A percentile compares a stretch with the other conserved stretches of the same genome.
phyloP scores from a whole-genome alignment of 2,113 vertebrate species.

The Okapia johnstoni region DNA sequence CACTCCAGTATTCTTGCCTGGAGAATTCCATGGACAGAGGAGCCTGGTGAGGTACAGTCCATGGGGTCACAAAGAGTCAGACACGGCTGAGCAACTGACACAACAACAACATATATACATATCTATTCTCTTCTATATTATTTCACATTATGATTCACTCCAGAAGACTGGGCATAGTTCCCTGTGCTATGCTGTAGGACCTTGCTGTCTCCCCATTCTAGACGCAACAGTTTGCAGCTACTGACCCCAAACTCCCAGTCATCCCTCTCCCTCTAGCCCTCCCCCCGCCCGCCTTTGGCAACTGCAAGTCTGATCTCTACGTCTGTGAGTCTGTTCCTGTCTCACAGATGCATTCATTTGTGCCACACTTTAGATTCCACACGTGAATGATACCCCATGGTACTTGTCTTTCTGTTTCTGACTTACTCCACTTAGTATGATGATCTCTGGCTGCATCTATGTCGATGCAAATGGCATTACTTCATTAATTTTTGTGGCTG shows the following conservation, averaged over 20 bases:
- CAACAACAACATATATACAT: neutral
- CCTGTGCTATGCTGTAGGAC: rapidly evolving
- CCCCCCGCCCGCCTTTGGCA: neutral
- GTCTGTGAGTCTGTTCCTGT: neutral
- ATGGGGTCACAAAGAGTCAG: neutral
- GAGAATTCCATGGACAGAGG: neutral
- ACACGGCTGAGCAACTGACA: neutral
- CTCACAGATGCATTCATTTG: neutral
- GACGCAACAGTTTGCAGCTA: neutral
- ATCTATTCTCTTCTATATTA: rapidly evolving
- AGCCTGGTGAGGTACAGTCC: neutral
- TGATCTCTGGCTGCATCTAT: too few species aligned
- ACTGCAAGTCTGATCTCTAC: neutral
- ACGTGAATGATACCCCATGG: rapidly evolving
- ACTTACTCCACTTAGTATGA: neutral
- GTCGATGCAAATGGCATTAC: neutral
- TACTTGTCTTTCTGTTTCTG: neutral
- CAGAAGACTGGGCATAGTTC: neutral
- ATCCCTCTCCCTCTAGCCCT: neutral
- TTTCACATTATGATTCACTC: neutral
- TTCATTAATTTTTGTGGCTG: rapidly evolving
- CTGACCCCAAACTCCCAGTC: neutral
- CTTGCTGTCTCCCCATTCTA: neutral
- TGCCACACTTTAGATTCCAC: neutral
- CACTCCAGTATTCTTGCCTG: neutral